Percentiles rank a stretch among this genome's conserved stretches.
Evolutionary conservation across 1,140 invertebrate genomes (phyloP).

Genomic region (Mesaphorura yosii): DNA sequence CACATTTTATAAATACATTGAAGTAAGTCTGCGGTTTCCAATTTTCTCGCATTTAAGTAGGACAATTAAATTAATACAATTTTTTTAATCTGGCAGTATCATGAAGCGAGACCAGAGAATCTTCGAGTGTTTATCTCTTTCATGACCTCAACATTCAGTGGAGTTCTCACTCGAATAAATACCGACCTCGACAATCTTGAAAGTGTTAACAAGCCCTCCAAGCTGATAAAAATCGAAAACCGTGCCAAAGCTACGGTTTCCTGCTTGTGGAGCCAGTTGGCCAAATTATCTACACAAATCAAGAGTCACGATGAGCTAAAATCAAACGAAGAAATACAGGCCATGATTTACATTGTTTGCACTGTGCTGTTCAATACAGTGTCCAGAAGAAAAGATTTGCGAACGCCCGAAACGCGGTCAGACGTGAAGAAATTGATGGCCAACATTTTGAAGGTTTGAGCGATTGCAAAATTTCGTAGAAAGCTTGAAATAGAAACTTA

Average conservation of each 20-base stretch:
- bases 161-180: slow-evolving; percentile 20
- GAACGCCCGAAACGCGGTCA: not conserved
- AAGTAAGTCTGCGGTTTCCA: slow-evolving; percentile 17
- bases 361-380: slow-evolving; percentile 12
- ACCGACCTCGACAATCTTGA: not conserved
- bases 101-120: slow-evolving; percentile 10
- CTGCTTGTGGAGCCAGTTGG: slow-evolving; percentile 7
- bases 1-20: slow-evolving; percentile 12
- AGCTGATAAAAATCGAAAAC: not conserved
- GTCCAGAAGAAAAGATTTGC: slow-evolving; percentile 9
- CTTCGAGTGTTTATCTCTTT: slow-evolving; percentile 14
- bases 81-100: slow-evolving; percentile 5
- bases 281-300: slow-evolving; percentile 5
- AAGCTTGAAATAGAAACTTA: not conserved
- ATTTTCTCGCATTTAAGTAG: no score
- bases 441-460: slow-evolving; percentile 5
- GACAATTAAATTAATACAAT: no score
- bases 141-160: slow-evolving; percentile 25
- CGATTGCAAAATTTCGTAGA: no score
- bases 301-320: not conserved
- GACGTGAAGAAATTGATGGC: not conserved
- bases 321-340: slow-evolving; percentile 23
- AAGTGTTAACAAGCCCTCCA: not conserved
- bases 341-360: slow-evolving; percentile 18
- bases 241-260: slow-evolving; percentile 7